Evolutionary conservation across 2,888 invertebrate genomes (phyloP).

Genomic region (Hydrotaea diabolus): DNA sequence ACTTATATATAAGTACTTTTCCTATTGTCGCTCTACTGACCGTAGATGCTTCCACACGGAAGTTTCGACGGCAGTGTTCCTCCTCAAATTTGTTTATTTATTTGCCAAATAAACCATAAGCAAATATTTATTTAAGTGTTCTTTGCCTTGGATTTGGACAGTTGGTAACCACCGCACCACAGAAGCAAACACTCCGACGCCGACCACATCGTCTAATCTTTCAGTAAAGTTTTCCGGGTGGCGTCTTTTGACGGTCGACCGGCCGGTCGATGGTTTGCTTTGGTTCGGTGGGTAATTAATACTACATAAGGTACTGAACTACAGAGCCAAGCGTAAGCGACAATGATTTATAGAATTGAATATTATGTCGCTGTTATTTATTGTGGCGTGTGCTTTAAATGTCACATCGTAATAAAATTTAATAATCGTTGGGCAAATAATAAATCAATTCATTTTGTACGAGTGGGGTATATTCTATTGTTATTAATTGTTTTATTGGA

Average conservation of each 20-base stretch:
- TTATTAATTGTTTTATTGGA: neutral
- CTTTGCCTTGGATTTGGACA: slow-evolving; percentile 41
- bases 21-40: no score
- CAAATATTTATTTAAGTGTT: slow-evolving; percentile 54
- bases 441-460: slow-evolving; percentile 37
- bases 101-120: slow-evolving; percentile 59
- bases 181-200: neutral
- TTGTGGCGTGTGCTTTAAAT: slow-evolving; percentile 32
- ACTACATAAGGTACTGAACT: neutral
- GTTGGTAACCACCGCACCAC: slow-evolving; percentile 13
- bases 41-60: neutral
- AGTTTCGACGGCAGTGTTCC: neutral
- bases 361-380: neutral
- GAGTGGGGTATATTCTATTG: no score
- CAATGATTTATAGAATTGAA: neutral
- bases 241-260: neutral
- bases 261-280: no score
- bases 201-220: slow-evolving; percentile 7
- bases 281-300: slow-evolving; percentile 2
- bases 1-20: no score
- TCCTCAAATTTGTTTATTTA: slow-evolving; percentile 3
- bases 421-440: slow-evolving; percentile 46
- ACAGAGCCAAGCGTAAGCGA: neutral
- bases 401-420: slow-evolving; percentile 37
- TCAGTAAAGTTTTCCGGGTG: neutral